A percentile compares a stretch with the other conserved stretches of the same genome.
Evolutionary conservation across 2,888 invertebrate genomes (phyloP).

Genomic region (Gisinianus flammeolus): DNA sequence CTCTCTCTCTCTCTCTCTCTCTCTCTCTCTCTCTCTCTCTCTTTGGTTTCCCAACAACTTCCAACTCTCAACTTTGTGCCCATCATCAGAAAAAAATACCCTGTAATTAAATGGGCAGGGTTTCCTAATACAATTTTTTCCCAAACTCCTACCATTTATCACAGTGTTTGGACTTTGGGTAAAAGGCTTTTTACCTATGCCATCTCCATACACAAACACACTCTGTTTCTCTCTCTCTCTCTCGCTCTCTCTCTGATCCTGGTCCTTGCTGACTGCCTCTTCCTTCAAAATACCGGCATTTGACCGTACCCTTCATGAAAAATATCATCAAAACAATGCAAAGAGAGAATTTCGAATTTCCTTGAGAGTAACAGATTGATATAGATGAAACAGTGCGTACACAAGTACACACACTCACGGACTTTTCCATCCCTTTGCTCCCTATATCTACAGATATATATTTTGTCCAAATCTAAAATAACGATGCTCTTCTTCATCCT

Average conservation of each 20-base stretch:
- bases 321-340: not conserved
- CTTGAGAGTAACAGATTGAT: not conserved
- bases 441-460: not conserved
- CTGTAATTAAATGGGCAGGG: constrained; percentile 59
- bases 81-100: constrained; percentile 48
- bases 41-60: not conserved
- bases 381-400: not conserved
- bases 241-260: not conserved
- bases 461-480: not conserved
- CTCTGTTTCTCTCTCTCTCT: not conserved
- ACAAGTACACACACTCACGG: not conserved
- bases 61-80: constrained; percentile 38
- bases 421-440: not conserved
- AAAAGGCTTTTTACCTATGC: constrained; percentile 18
- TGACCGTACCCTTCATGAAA: not conserved
- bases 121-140: constrained; percentile 58
- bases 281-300: constrained; percentile 10
- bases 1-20: not conserved
- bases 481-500: constrained; percentile 13
- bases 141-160: constrained; percentile 48
- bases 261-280: constrained; percentile 6
- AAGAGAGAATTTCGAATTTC: not conserved
- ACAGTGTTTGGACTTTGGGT: constrained; percentile 29
- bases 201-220: not conserved
- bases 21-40: not conserved